phyloP scores from a whole-genome alignment of 2,888 invertebrate genomes.

The Zaprionus obscuricornis region DNA sequence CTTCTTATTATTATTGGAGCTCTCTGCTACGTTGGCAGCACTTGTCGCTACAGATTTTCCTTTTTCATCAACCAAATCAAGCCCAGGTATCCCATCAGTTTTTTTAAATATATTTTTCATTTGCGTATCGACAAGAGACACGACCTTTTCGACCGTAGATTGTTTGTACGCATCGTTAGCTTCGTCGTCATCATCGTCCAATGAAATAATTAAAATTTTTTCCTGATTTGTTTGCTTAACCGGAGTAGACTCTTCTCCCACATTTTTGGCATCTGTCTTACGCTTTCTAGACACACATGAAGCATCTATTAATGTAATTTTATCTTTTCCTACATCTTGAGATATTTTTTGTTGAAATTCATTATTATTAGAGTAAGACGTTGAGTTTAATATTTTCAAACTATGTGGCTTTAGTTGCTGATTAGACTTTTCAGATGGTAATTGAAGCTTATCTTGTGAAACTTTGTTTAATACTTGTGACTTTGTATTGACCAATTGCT shows the following conservation, averaged over 20 bases:
- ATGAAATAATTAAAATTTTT: constrained; percentile 58
- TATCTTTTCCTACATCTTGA: constrained; percentile 4
- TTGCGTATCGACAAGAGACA: constrained; percentile 14
- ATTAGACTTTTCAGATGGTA: neutral
- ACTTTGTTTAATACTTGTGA: too few relatives aligned
- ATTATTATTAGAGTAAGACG: constrained; percentile 1
- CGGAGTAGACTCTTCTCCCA: neutral
- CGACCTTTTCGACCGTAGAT: neutral
- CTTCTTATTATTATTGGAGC: constrained; percentile 53
- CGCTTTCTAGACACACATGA: constrained; percentile 53
- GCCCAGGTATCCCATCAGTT: constrained; percentile 87
- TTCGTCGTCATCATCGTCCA: constrained; percentile 67
- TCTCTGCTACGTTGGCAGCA: constrained; percentile 3
- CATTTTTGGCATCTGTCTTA: constrained; percentile 41
- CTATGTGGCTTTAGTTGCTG: neutral
- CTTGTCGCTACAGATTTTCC: constrained; percentile 46
- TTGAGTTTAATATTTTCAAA: too few relatives aligned
- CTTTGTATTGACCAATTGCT: too few relatives aligned
- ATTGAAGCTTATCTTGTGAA: constrained; percentile 3
- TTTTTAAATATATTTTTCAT: constrained; percentile 78
- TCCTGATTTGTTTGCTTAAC: constrained; percentile 50
- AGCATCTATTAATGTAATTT: neutral
- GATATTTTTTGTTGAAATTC: neutral
- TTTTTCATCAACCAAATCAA: constrained; percentile 86
- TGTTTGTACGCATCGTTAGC: constrained; percentile 4